Percentiles rank a stretch among this genome's conserved stretches.
Evolutionary conservation across 2,113 vertebrate genomes (phyloP).

Genomic region (Urocitellus parryii): DNA sequence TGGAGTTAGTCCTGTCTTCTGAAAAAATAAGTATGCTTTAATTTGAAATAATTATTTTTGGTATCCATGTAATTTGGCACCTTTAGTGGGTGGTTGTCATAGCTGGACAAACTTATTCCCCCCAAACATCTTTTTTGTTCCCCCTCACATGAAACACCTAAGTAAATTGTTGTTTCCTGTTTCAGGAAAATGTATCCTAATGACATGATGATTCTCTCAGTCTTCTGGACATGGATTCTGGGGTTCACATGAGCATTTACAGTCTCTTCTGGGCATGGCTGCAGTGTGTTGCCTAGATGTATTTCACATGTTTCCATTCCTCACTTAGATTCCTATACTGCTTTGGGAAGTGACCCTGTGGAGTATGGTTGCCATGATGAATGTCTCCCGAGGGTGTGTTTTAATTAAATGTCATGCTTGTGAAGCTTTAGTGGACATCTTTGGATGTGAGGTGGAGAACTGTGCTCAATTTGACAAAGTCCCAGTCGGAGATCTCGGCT

Average conservation of each 20-base stretch:
- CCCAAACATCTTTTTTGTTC: not conserved
- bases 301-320: not conserved
- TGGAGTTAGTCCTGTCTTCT: not conserved
- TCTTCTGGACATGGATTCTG: not conserved
- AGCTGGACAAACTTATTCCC: not conserved
- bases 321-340: not conserved
- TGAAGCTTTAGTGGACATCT: slow-evolving; percentile 46
- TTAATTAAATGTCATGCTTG: slow-evolving; percentile 43
- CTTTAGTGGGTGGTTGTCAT: not conserved
- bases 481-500: not conserved
- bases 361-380: not conserved
- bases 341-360: not conserved
- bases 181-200: not conserved
- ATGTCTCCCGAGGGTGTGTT: not conserved
- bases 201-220: not conserved
- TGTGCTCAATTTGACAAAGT: not conserved
- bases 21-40: not conserved
- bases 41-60: not conserved
- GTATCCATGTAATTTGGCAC: not conserved
- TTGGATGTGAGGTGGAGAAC: rapidly evolving
- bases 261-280: not conserved
- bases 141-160: not conserved
- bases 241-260: not conserved
- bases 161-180: not conserved
- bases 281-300: not conserved